A percentile compares a stretch with the other conserved stretches of the same genome.
Evolutionary conservation across 2,113 vertebrate genomes (phyloP).

Genomic region (Tachuris rubrigastra): DNA sequence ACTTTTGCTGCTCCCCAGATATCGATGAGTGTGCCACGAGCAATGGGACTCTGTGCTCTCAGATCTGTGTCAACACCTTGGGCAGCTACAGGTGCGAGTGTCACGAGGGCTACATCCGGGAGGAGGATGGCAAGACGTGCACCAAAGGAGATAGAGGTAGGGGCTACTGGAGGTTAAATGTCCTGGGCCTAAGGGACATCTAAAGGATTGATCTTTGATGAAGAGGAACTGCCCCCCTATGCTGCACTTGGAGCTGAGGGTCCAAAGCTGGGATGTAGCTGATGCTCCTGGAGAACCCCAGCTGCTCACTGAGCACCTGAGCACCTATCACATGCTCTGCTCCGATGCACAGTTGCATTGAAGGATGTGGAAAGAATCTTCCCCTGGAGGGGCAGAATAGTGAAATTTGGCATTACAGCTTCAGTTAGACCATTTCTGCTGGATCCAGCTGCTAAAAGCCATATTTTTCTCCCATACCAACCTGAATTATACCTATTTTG

Average conservation of each 20-base stretch:
- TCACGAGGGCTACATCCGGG: conserved; percentile 83
- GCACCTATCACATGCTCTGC: accelerated
- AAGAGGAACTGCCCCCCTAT: accelerated
- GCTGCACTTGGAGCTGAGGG: accelerated
- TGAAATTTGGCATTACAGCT: background rate
- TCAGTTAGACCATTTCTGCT: background rate
- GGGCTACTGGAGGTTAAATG: background rate
- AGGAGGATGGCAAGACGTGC: conserved; percentile 88
- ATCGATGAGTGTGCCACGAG: conserved; percentile 87
- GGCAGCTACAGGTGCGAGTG: conserved; percentile 95
- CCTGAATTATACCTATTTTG: background rate
- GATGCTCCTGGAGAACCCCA: accelerated
- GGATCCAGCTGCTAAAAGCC: background rate
- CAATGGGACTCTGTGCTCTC: conserved; percentile 85
- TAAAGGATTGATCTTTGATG: background rate
- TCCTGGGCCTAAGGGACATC: accelerated
- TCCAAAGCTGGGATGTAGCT: background rate
- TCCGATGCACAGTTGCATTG: background rate
- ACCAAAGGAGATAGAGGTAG: conserved; percentile 87
- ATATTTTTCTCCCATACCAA: background rate
- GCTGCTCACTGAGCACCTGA: accelerated
- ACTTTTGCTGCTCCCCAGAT: conserved; percentile 74
- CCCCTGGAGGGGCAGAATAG: background rate
- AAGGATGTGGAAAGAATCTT: background rate
- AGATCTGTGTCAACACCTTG: conserved; percentile 87